Percentiles rank a stretch among this genome's conserved stretches.
Conservation (phyloP, 1,140 invertebrate species). For the Zaprionus kolodkinae region DNA sequence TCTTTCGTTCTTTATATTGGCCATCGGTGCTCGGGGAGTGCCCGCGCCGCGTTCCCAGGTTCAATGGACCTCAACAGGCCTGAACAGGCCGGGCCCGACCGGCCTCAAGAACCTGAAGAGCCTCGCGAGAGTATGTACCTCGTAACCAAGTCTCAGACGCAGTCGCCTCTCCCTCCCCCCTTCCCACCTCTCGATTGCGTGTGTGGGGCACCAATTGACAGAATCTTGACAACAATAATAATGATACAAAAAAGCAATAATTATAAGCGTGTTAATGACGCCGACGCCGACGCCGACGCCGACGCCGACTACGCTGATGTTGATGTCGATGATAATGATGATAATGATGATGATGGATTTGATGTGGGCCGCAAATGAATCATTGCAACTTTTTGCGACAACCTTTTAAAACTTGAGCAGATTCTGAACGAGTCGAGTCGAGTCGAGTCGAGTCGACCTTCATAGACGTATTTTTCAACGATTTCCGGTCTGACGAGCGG, state of each 20-base stretch:
- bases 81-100: neutral
- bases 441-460: slow-evolving; percentile 24
- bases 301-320: slow-evolving; percentile 17
- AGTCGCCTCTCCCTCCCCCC: neutral
- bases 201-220: slow-evolving; percentile 36
- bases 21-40: slow-evolving; percentile 56
- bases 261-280: slow-evolving; percentile 5
- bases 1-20: slow-evolving; percentile 29
- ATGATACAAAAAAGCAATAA: slow-evolving; percentile 5
- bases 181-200: neutral
- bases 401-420: slow-evolving; percentile 21
- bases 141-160: neutral
- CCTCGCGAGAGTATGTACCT: slow-evolving; percentile 35
- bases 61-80: slow-evolving; percentile 56
- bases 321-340: slow-evolving; percentile 25
- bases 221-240: slow-evolving; percentile 15
- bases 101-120: slow-evolving; percentile 10
- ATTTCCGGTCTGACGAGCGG: slow-evolving; percentile 36
- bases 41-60: slow-evolving; percentile 30
- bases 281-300: slow-evolving; percentile 1
- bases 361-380: slow-evolving; percentile 71
- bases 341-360: slow-evolving; percentile 46
- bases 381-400: slow-evolving; percentile 50
- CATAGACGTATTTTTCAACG: slow-evolving; percentile 31
- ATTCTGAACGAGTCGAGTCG: slow-evolving; percentile 28